Evolutionary conservation across 2,888 invertebrate species (phyloP).

Genomic region (Smittia sp.): DNA sequence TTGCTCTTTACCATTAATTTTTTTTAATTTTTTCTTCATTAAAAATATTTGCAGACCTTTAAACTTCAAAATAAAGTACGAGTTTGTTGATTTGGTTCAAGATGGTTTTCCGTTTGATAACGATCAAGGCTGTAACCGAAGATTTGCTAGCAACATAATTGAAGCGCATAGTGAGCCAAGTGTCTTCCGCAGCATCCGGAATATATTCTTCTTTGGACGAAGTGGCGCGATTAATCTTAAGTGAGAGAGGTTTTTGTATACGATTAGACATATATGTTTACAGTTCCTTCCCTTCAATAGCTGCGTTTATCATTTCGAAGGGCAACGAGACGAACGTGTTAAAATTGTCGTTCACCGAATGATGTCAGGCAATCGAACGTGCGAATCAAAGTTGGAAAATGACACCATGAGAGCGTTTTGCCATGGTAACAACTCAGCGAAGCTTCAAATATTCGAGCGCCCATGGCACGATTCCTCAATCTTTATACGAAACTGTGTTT

Average conservation of each 20-base stretch:
- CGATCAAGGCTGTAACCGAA: constrained; percentile 65
- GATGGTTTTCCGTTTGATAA: constrained; percentile 76
- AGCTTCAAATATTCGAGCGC: constrained; percentile 70
- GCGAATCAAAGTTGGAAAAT: constrained; percentile 54
- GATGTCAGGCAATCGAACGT: constrained; percentile 59
- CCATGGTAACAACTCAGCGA: constrained; percentile 66
- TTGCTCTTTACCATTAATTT: neutral
- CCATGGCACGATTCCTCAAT: constrained; percentile 71
- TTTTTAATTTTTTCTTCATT: constrained; percentile 15
- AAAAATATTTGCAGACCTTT: constrained; percentile 62
- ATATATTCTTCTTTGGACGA: constrained; percentile 81
- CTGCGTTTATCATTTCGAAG: constrained; percentile 85
- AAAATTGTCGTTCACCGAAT: constrained; percentile 73
- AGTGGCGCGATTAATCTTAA: constrained; percentile 80
- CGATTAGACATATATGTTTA: no score
- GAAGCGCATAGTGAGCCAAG: constrained; percentile 59
- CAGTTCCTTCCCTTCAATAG: constrained; percentile 54
- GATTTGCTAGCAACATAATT: constrained; percentile 65
- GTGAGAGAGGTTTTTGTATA: constrained; percentile 51
- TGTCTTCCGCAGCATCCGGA: constrained; percentile 74
- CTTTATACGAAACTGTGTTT: constrained; percentile 75
- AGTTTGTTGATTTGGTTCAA: constrained; percentile 83
- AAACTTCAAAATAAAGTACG: constrained; percentile 80
- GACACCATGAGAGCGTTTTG: constrained; percentile 70
- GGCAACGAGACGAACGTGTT: constrained; percentile 75